Conservation (phyloP, 2,888 invertebrate genomes). For the Oegoconia quadripuncta region DNA sequence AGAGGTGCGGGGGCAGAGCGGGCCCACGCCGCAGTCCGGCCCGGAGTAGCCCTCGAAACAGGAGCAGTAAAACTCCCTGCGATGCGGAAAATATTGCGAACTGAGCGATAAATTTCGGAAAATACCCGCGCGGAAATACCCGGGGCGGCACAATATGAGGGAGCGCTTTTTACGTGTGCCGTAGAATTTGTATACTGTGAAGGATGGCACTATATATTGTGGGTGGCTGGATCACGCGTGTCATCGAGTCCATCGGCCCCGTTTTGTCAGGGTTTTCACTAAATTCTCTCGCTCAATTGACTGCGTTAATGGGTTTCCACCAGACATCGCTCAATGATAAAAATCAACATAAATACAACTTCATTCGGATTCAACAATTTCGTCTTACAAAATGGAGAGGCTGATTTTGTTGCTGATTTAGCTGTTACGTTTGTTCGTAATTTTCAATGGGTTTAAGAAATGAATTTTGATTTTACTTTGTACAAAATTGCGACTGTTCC, state of each 20-base stretch:
- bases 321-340: constrained; percentile 32
- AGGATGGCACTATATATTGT: constrained; percentile 28
- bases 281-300: constrained; percentile 43
- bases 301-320: constrained; percentile 33
- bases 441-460: constrained; percentile 15
- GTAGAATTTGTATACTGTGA: constrained; percentile 31
- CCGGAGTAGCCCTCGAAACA: constrained; percentile 92
- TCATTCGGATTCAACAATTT: constrained; percentile 18
- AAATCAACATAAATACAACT: constrained; percentile 25
- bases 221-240: constrained; percentile 23
- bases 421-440: constrained; percentile 3
- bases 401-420: constrained; percentile 1
- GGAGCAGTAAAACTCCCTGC: constrained; percentile 87
- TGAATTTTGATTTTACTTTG: neutral
- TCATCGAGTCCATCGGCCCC: constrained; percentile 29
- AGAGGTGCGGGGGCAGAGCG: constrained; percentile 81
- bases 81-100: constrained; percentile 24
- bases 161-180: constrained; percentile 24
- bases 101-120: constrained; percentile 27
- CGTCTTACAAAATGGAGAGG: constrained; percentile 6
- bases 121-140: constrained; percentile 19
- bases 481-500: neutral
- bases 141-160: constrained; percentile 21
- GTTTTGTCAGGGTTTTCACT: constrained; percentile 34
- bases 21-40: constrained; percentile 87